Base-by-base conservation (phyloP, 2,888 invertebrate genomes). In the Subacronicta megacephala region DNA sequence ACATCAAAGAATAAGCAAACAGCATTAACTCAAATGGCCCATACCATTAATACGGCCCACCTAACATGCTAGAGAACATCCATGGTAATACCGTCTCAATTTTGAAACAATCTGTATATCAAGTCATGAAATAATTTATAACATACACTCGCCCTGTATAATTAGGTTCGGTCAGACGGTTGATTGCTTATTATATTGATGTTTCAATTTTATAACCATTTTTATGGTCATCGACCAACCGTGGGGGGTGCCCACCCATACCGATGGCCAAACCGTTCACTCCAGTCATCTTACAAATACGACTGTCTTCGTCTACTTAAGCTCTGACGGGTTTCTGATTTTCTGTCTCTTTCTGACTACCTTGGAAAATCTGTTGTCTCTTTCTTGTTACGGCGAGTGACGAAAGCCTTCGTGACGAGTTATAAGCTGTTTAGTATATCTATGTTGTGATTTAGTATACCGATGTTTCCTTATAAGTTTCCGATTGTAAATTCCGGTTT, bases 171-270 rank as follows among this genome's bases (percentile, higher is more conserved):
- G 83, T 79, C 85, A 80, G 80, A 77, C 78, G 80, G 90, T 88
- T 94, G 93, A 93, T 94, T 94, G 93, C 93, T 93, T 94, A 94
- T 94, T 93, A 93, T 94, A 93, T 94, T 94, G 94, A 94, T 94
- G 94, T 93, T 93, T 94, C 93, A 94, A 94, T 94, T 94, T 94
- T 94, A 93, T 93, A 92, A 90, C 89, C 92, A 94, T 94, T 94
- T 93, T 94, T 94, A 94, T 93, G 94, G 93, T 90, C 94, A 94
- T 94, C 90, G 94, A 85, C 93, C 94, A 93, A 90, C 93, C 86
- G 89, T 94, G 93, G 94, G 95, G 94, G 95, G 95, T 95, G 95
- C 89, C 94, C 94, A 94, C 94, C 94, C 94, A 93, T 84, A 88
- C 85, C 60, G 87, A 66, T 62, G 64, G 68, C 33, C 67, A 58